These are phyloP conservation scores for Galaxea fascicularis DNA, from an alignment of 92 coral and sea anemone genomes.

Conservation along the genomic window DNA sequence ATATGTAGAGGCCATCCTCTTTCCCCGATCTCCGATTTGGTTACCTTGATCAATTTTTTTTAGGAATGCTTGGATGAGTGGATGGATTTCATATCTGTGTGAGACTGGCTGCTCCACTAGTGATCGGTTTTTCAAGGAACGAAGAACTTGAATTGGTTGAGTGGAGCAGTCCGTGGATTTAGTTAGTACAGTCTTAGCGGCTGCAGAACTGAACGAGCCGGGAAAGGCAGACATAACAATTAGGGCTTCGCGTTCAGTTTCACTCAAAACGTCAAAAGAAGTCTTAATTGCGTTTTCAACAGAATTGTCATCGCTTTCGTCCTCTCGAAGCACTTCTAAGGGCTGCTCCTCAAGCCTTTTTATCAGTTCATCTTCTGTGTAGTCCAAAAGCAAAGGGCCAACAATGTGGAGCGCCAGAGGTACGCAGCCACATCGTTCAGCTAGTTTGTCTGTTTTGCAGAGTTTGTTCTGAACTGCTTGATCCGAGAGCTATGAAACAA, in stretches of 20 bases:
- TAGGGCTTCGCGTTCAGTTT: constrained; percentile 14
- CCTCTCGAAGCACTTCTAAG: constrained; percentile 16
- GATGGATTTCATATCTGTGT: constrained; percentile 36
- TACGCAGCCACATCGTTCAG: constrained; percentile 54
- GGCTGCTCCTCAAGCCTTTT: not conserved
- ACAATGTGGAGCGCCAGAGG: constrained; percentile 58
- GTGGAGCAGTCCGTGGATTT: not conserved
- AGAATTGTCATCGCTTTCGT: constrained; percentile 26
- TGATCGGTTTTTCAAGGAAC: constrained; percentile 38
- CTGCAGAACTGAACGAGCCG: constrained; percentile 21
- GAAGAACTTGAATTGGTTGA: constrained; percentile 1
- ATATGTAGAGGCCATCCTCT: constrained; percentile 16
- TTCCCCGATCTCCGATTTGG: not conserved
- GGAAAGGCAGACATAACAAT: constrained; percentile 16
- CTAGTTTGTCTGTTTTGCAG: not conserved
- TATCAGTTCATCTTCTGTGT: constrained; percentile 8
- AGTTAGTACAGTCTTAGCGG: not conserved
- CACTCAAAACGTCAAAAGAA: constrained; percentile 6
- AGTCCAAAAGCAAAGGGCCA: constrained; percentile 24
- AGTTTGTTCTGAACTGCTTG: not conserved
- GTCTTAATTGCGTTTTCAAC: constrained; percentile 29
- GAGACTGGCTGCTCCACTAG: constrained; percentile 29
- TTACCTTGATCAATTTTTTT: constrained; percentile 14
- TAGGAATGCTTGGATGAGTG: constrained; percentile 38
- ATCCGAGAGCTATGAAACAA: not conserved